Conservation (phyloP, 35 echinoderm and acorn worm genomes). For the Strongylocentrotus purpuratus region DNA sequence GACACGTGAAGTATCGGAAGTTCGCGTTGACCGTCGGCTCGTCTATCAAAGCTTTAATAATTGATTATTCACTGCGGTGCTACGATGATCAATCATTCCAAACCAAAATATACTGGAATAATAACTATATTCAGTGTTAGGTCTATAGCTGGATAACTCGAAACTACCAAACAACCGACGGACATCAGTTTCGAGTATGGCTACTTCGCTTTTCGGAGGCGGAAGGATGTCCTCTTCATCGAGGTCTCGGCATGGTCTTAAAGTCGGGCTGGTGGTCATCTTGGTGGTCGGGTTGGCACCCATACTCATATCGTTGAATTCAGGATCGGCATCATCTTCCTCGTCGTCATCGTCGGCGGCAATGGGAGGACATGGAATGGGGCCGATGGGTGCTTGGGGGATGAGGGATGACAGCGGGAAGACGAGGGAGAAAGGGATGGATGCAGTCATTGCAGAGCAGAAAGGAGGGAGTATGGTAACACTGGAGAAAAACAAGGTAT, state of each 20-base stretch:
- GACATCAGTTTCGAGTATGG: background rate
- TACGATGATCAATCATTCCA: background rate
- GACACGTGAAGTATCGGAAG: background rate
- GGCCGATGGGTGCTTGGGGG: constrained; percentile 20
- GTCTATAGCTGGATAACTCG: background rate
- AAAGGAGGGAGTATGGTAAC: background rate
- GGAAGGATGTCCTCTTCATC: background rate
- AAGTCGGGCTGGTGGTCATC: background rate
- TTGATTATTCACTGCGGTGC: constrained; percentile 1
- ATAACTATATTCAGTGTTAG: background rate
- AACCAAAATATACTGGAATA: background rate
- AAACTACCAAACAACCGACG: background rate
- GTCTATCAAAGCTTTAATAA: constrained; percentile 12
- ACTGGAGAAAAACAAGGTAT: background rate
- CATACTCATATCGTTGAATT: background rate
- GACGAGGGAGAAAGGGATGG: background rate
- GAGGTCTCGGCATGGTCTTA: background rate
- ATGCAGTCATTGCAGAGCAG: background rate
- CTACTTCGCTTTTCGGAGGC: background rate
- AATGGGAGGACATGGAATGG: background rate
- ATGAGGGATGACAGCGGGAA: background rate
- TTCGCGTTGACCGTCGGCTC: background rate
- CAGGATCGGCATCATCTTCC: background rate
- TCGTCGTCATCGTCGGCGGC: background rate
- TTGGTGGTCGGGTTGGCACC: background rate